Conservation (phyloP, 1,140 invertebrate species). For the Drosophila azteca region DNA sequence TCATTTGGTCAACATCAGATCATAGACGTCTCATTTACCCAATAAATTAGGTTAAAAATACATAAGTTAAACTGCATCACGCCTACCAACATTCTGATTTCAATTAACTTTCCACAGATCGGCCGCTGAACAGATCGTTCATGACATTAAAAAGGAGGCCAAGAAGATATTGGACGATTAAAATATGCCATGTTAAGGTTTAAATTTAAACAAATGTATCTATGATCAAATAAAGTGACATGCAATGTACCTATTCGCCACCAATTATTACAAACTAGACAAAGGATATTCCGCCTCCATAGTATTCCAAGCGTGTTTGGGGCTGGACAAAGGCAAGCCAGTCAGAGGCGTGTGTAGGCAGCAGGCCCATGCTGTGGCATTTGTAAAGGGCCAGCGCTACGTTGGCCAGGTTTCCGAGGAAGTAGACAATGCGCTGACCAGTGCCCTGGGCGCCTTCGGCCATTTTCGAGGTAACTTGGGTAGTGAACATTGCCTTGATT, state of each 20-base stretch:
- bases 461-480: conserved; percentile 96
- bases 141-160: conserved; percentile 74
- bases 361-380: conserved; percentile 98
- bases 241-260: conserved; percentile 3
- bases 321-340: conserved; percentile 99
- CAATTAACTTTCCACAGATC: conserved; percentile 45
- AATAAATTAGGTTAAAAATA: no score
- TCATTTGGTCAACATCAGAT: not conserved
- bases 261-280: conserved; percentile 58
- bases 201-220: conserved; percentile 57
- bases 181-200: conserved; percentile 23
- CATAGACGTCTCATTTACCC: no score
- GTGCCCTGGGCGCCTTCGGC: conserved; percentile 96
- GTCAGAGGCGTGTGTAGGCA: conserved; percentile 98
- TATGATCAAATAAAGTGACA: conserved; percentile 60
- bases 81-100: no score
- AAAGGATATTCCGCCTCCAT: conserved; percentile 92
- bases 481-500: conserved; percentile 96
- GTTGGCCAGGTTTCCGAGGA: conserved; percentile 97
- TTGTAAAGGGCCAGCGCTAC: conserved; percentile 98
- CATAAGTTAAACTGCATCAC: no score
- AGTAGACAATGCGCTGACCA: conserved; percentile 97
- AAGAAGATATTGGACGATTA: conserved; percentile 75
- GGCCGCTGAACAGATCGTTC: conserved; percentile 60
- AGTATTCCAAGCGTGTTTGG: conserved; percentile 93